Conservation (phyloP, 2,797 vertebrate genomes). For the Aldrovandia affinis region DNA sequence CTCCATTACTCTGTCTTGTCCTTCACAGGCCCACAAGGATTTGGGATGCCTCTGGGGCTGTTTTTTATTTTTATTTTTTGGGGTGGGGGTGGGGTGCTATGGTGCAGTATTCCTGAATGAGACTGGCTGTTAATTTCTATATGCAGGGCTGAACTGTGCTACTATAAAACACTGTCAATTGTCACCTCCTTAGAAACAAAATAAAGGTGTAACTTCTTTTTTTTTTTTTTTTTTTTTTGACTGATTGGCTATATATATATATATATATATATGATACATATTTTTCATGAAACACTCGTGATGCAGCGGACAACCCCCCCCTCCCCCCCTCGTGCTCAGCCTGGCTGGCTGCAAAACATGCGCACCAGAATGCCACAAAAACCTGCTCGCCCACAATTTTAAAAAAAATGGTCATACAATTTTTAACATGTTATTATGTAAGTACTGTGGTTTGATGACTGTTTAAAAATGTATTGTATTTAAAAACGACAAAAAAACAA, state of each 20-base stretch:
- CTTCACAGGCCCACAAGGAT: not conserved
- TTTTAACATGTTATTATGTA: slow-evolving; percentile 45
- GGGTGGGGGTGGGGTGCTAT: not conserved
- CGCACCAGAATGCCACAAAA: not conserved
- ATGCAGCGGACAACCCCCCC: not conserved
- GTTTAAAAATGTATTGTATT: slow-evolving; percentile 59
- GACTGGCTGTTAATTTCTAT: slow-evolving; percentile 17
- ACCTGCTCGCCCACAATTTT: not conserved
- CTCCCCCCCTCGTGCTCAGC: slow-evolving; percentile 4
- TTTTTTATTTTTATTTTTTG: not conserved
- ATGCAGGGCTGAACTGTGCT: slow-evolving; percentile 30
- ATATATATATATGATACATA: not conserved
- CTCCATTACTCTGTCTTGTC: not conserved
- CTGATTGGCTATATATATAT: slow-evolving; percentile 15
- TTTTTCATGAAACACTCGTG: not conserved
- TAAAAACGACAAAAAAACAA: slow-evolving; percentile 49
- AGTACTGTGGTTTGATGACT: slow-evolving; percentile 54
- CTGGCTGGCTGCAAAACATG: slow-evolving; percentile 13
- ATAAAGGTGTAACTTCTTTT: slow-evolving; percentile 24
- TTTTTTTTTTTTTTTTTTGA: slow-evolving; percentile 27
- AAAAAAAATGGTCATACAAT: slow-evolving; percentile 21
- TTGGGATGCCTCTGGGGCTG: not conserved
- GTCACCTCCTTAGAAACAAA: slow-evolving; percentile 1
- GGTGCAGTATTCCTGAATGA: slow-evolving; percentile 25
- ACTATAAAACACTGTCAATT: slow-evolving; percentile 28